These are phyloP conservation scores for Sarcophaga caerulescens DNA, from an alignment of 2,888 invertebrate species.

Conservation along the genomic window DNA sequence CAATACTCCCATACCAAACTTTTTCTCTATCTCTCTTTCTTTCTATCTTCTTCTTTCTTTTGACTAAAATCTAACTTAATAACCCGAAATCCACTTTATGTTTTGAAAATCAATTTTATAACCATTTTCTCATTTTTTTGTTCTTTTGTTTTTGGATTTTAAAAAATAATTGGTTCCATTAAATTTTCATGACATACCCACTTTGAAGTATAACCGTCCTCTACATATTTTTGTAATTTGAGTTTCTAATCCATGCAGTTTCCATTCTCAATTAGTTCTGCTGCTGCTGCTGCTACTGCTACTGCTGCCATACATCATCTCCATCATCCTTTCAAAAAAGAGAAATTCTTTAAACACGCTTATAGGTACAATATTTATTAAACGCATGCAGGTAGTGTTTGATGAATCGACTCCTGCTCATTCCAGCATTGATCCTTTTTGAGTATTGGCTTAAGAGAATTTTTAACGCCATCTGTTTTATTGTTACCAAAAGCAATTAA, in stretches of 20 bases:
- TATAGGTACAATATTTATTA: too few species aligned
- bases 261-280: conserved; percentile 55
- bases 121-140: background rate
- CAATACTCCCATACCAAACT: too few species aligned
- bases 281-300: conserved; percentile 44
- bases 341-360: background rate
- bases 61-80: too few species aligned
- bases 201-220: conserved; percentile 41
- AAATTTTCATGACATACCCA: conserved; percentile 32
- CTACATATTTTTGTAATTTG: conserved; percentile 4
- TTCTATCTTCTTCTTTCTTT: too few species aligned
- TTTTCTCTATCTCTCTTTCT: too few species aligned
- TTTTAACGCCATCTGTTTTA: conserved; percentile 54
- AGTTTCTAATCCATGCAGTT: conserved; percentile 15
- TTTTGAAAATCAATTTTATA: too few species aligned
- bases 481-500: conserved; percentile 39
- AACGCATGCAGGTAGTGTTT: conserved; percentile 38
- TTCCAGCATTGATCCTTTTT: conserved; percentile 12
- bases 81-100: too few species aligned
- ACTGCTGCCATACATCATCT: conserved; percentile 6
- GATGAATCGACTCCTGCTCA: conserved; percentile 19
- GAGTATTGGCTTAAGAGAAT: background rate
- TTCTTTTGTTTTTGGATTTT: background rate
- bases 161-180: conserved; percentile 53
- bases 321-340: background rate